A percentile compares a stretch with the other conserved stretches of the same genome.
These are phyloP conservation scores for Florisuga fusca DNA, from an alignment of 2,797 vertebrate species.

Conservation along the genomic window DNA sequence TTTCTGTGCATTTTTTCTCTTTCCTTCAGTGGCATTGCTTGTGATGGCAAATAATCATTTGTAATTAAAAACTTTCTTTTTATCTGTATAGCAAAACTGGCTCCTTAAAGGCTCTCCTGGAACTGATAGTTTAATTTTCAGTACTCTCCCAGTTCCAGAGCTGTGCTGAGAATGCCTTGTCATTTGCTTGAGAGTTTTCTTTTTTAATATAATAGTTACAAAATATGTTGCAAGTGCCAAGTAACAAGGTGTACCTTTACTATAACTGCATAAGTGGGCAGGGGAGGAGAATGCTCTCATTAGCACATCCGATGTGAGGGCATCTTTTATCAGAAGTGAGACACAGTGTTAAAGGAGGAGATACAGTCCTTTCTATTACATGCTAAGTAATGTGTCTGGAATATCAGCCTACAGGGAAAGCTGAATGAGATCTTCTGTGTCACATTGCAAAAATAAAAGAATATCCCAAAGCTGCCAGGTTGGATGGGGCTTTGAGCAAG, in stretches of 20 bases:
- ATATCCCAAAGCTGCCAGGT: background rate
- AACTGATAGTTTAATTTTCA: background rate
- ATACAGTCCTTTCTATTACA: background rate
- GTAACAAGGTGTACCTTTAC: background rate
- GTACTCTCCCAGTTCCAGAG: constrained; percentile 16
- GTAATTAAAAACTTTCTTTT: constrained; percentile 45
- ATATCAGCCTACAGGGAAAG: background rate
- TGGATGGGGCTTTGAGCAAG: too few relatives aligned
- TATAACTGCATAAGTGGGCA: background rate
- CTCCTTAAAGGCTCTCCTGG: constrained; percentile 21
- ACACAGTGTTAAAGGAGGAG: background rate
- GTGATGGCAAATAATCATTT: constrained; percentile 17
- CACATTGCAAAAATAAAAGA: background rate
- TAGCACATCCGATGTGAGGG: background rate
- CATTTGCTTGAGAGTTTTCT: background rate
- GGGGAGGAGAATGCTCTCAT: background rate
- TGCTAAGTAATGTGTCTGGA: background rate
- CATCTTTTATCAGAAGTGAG: background rate
- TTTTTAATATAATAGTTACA: background rate
- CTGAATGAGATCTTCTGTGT: background rate
- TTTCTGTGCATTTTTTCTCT: background rate
- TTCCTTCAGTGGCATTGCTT: background rate
- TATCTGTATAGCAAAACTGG: background rate
- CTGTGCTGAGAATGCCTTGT: background rate
- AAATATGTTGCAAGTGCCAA: background rate